These are phyloP conservation scores for Melanotaenia maccullochi DNA, from an alignment of 2,797 vertebrate genomes.

Conservation along the genomic window DNA sequence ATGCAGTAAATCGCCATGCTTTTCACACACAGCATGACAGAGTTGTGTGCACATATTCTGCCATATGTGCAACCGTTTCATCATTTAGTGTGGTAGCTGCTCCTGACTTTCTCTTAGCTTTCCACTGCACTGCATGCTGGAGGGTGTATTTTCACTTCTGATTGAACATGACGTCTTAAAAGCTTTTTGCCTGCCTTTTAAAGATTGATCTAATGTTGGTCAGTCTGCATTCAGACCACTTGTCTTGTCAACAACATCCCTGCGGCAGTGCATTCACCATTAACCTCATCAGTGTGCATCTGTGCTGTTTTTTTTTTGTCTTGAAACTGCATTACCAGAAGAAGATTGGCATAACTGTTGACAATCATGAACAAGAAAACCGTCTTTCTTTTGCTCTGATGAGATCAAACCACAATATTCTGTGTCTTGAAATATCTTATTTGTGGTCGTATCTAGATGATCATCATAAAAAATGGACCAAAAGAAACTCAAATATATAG, in stretches of 20 bases:
- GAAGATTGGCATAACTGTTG: conserved; percentile 1
- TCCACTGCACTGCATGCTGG: background rate
- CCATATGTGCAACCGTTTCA: conserved; percentile 35
- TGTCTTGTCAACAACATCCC: conserved; percentile 42
- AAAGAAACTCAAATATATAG: background rate
- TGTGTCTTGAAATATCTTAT: background rate
- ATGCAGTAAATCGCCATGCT: conserved; percentile 17
- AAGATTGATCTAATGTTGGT: conserved; percentile 61
- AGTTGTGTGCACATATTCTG: conserved; percentile 6
- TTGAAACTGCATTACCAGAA: background rate
- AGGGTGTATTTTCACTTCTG: conserved; percentile 30
- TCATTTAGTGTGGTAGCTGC: conserved; percentile 17
- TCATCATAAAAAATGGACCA: background rate
- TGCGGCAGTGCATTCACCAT: conserved; percentile 9
- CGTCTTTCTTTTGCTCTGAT: conserved; percentile 22
- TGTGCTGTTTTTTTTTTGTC: background rate
- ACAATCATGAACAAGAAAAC: conserved; percentile 9
- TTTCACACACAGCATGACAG: conserved; percentile 28
- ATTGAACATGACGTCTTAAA: conserved; percentile 64
- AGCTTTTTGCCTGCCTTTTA: conserved; percentile 51
- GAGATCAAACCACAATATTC: conserved; percentile 1
- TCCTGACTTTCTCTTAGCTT: conserved; percentile 14
- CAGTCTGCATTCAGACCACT: conserved; percentile 35
- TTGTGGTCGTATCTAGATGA: background rate
- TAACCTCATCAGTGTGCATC: conserved; percentile 9